These are phyloP conservation scores for Chymomyza amoena DNA, from an alignment of 2,888 invertebrate species.

Conservation along the genomic window DNA sequence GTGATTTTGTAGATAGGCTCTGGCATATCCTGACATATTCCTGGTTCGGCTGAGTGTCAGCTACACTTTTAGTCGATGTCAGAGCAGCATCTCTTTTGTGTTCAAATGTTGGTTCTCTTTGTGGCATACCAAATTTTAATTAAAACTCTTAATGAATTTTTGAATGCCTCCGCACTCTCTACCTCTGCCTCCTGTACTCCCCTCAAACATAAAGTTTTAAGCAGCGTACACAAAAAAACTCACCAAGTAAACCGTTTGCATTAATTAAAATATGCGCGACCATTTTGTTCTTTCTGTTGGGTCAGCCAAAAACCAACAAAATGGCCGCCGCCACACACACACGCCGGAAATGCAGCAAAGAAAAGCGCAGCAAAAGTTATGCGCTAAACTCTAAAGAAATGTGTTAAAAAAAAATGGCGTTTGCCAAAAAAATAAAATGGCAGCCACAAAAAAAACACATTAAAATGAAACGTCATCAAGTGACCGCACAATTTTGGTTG, in stretches of 20 bases:
- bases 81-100: not conserved
- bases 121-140: constrained; percentile 48
- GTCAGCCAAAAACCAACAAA: constrained; percentile 18
- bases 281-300: constrained; percentile 8
- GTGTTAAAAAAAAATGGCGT: constrained; percentile 4
- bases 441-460: not conserved
- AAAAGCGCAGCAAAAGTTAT: constrained; percentile 36
- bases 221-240: constrained; percentile 28
- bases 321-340: not conserved
- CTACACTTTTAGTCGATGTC: not conserved
- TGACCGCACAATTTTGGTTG: constrained; percentile 60
- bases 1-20: too few species aligned
- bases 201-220: constrained; percentile 10
- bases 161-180: constrained; percentile 32
- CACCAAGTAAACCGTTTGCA: constrained; percentile 14
- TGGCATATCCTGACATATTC: too few species aligned
- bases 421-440: not conserved
- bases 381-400: constrained; percentile 31
- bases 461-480: constrained; percentile 47
- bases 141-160: constrained; percentile 64
- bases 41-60: too few species aligned
- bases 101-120: constrained; percentile 4
- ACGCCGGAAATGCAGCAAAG: constrained; percentile 19
- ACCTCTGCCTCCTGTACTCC: not conserved
- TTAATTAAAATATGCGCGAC: constrained; percentile 39